A percentile compares a stretch with the other conserved stretches of the same genome.
Conservation (phyloP, 2,888 invertebrate genomes). For the Abscondita cerata region DNA sequence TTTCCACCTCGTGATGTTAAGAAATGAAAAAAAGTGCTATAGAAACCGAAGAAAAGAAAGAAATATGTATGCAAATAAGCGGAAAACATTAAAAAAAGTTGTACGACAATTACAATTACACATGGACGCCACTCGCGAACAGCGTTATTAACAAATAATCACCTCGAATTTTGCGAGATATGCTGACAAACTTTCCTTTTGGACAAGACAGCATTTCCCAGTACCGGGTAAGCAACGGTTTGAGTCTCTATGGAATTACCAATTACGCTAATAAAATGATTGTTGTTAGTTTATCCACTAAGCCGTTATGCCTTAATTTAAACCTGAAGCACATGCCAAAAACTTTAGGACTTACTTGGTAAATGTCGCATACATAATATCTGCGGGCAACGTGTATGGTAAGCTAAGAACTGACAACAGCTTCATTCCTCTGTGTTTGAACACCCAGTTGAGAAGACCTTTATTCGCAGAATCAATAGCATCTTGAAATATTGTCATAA, state of each 20-base stretch:
- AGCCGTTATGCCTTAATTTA: not conserved
- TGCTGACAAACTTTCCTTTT: constrained; percentile 28
- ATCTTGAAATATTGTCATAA: constrained; percentile 89
- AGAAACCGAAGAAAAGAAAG: too few species aligned
- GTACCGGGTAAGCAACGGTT: constrained; percentile 55
- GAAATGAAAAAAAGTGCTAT: not conserved
- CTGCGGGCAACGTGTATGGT: constrained; percentile 88
- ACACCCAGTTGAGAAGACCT: constrained; percentile 89
- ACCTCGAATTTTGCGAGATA: constrained; percentile 34
- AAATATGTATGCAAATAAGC: too few species aligned
- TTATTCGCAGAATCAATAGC: constrained; percentile 93
- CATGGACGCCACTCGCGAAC: too few species aligned
- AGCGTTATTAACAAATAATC: constrained; percentile 24
- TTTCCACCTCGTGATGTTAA: not conserved
- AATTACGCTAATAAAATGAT: constrained; percentile 54
- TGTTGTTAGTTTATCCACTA: constrained; percentile 38
- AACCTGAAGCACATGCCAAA: not conserved
- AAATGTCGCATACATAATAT: constrained; percentile 85
- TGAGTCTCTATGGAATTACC: constrained; percentile 57
- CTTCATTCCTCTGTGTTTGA: constrained; percentile 83
- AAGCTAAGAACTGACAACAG: constrained; percentile 80
- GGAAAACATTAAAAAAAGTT: not conserved
- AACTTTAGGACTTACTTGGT: constrained; percentile 74
- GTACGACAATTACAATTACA: too few species aligned
- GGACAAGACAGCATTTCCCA: constrained; percentile 52